These are phyloP conservation scores for Didymodactylos carnosus DNA, from an alignment of 2,888 invertebrate genomes.

Conservation along the genomic window DNA sequence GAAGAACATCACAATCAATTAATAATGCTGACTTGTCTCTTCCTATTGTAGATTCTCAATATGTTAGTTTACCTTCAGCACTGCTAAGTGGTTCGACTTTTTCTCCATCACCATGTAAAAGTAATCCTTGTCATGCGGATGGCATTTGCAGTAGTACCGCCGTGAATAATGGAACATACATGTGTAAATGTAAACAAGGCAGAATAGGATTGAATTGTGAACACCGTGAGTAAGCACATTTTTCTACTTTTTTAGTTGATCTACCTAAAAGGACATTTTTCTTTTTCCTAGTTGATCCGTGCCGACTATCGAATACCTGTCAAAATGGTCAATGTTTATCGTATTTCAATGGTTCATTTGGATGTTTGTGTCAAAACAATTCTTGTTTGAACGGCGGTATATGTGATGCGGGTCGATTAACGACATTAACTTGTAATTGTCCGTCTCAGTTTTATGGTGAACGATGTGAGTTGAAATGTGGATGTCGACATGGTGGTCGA, in stretches of 20 bases:
- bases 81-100: not conserved
- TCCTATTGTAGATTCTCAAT: not conserved
- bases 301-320: not conserved
- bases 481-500: conserved; percentile 64
- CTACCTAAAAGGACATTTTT: no score
- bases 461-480: conserved; percentile 47
- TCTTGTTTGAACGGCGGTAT: not conserved
- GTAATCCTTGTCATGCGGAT: not conserved
- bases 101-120: not conserved
- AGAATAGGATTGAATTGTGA: not conserved
- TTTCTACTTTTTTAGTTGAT: not conserved
- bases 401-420: not conserved
- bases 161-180: not conserved
- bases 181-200: not conserved
- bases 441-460: conserved; percentile 53
- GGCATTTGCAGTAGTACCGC: not conserved
- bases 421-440: not conserved
- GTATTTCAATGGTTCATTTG: not conserved
- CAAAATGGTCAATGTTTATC: not conserved
- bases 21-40: not conserved
- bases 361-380: not conserved
- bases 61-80: no score
- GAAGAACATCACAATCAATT: no score
- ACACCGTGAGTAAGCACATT: not conserved
- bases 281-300: not conserved